A percentile compares a stretch with the other conserved stretches of the same genome.
These are phyloP conservation scores for Tromatobia lineatoria DNA, from an alignment of 2,888 invertebrate species.

Conservation along the genomic window DNA sequence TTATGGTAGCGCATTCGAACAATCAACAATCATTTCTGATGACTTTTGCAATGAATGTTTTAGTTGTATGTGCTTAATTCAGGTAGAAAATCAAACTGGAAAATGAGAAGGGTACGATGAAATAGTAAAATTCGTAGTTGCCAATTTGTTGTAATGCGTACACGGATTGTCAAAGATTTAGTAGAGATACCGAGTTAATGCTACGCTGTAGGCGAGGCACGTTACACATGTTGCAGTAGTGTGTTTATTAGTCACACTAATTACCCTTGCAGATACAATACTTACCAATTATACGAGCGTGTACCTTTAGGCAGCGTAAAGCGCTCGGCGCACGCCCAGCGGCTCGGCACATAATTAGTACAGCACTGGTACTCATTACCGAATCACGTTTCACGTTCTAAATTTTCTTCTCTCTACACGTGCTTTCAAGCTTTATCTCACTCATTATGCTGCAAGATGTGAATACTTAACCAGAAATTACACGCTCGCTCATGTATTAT, in stretches of 20 bases:
- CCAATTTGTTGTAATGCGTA: neutral
- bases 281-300: constrained; percentile 64
- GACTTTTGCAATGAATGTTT: neutral
- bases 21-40: no score
- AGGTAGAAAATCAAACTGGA: neutral
- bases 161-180: constrained; percentile 32
- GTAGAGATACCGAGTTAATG: neutral
- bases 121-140: neutral
- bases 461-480: constrained; percentile 54
- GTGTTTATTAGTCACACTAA: constrained; percentile 64
- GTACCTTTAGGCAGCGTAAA: constrained; percentile 23
- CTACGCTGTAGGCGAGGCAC: constrained; percentile 14
- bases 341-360: constrained; percentile 60
- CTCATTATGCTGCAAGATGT: constrained; percentile 47
- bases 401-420: constrained; percentile 56
- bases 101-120: neutral
- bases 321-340: constrained; percentile 25
- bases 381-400: constrained; percentile 53
- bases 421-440: constrained; percentile 12
- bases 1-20: no score
- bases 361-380: constrained; percentile 55
- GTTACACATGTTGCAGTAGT: constrained; percentile 25
- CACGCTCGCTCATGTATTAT: constrained; percentile 40
- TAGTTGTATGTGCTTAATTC: neutral
- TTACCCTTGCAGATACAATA: constrained; percentile 66